Evolutionary conservation across 1,140 invertebrate species (phyloP), one percentile per base, ranked within the genome.

Genomic region (Sitophilus oryzae): DNA sequence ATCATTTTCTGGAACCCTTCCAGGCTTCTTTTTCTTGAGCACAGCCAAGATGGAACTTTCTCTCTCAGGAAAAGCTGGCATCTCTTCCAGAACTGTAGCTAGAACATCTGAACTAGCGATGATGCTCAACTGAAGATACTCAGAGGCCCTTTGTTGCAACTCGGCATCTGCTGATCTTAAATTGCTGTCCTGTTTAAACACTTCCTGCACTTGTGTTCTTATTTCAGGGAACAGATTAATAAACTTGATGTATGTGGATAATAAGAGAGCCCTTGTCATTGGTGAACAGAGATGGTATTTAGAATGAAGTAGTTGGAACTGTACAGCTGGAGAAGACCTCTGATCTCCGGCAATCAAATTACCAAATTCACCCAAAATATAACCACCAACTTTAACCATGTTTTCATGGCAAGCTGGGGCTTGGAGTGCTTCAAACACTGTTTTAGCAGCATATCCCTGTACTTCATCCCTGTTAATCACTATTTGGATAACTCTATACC

Each of bases 371-470:
- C 97, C 97, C 36, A 99, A 79, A 65, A 99, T 98, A 66, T 99
- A 99, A 20, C 96, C 97, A 46, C 96, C 96, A 38, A 99, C 97
- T 84, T 99, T 99, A 0, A 99, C 96, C 96, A 99, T 99, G 73
- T 99, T 99, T 78, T 99, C 97, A 75, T 99, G 97, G 71, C 96
- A 99, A 42, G 96, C 95, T 20, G 94, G 93, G 37, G 95, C 94
- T 80, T 98, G 94, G 41, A 99, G 74, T 57, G 96, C 91, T 74
- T 99, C 96, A 79, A 99, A 99, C 4, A 98, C 96, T 25, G 96
- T 99, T 79, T 99, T 99, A 5, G 97, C 96, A 40, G 97, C 96
- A 77, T 99, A 99, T 15, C 95, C 96, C 75, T 96, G 93, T 0
- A 99, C 96, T 76, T 99, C 97, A 71, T 99, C 96, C 65, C 96